Conservation (phyloP, 2,113 vertebrate genomes). For the Siphamia tubifer region DNA sequence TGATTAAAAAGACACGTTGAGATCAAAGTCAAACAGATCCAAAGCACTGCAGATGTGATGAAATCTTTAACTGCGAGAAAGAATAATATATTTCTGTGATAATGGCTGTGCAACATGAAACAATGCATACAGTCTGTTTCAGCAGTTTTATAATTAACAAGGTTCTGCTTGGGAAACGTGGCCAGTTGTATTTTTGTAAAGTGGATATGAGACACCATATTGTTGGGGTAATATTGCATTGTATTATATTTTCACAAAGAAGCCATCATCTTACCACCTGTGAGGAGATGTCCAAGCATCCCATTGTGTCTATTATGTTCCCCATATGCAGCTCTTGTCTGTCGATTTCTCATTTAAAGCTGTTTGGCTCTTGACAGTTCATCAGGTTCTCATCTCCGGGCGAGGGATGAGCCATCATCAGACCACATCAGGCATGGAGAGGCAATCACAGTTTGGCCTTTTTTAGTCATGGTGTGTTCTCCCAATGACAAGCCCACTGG, state of each 20-base stretch:
- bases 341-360: conserved; percentile 75
- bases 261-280: conserved; percentile 51
- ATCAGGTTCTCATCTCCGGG: conserved; percentile 72
- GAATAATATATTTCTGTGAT: conserved; percentile 67
- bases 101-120: conserved; percentile 65
- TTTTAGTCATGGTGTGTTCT: conserved; percentile 68
- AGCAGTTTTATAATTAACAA: conserved; percentile 77
- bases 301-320: conserved; percentile 43
- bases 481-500: conserved; percentile 70
- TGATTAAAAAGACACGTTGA: conserved; percentile 76
- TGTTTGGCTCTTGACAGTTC: conserved; percentile 71
- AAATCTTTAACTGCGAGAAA: conserved; percentile 60
- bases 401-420: conserved; percentile 70
- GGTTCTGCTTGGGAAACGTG: conserved; percentile 33
- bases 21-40: conserved; percentile 72
- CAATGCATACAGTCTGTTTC: conserved; percentile 64
- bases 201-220: conserved; percentile 1
- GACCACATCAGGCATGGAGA: conserved; percentile 79
- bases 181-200: conserved; percentile 24
- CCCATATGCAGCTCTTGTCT: conserved; percentile 62
- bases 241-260: conserved; percentile 24
- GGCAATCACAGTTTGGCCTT: conserved; percentile 73
- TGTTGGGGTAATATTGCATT: neutral
- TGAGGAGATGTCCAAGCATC: conserved; percentile 34
- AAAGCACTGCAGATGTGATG: conserved; percentile 65